These are phyloP conservation scores for Aselliscus stoliczkanus DNA, from an alignment of 2,797 vertebrate genomes.

Conservation along the genomic window DNA sequence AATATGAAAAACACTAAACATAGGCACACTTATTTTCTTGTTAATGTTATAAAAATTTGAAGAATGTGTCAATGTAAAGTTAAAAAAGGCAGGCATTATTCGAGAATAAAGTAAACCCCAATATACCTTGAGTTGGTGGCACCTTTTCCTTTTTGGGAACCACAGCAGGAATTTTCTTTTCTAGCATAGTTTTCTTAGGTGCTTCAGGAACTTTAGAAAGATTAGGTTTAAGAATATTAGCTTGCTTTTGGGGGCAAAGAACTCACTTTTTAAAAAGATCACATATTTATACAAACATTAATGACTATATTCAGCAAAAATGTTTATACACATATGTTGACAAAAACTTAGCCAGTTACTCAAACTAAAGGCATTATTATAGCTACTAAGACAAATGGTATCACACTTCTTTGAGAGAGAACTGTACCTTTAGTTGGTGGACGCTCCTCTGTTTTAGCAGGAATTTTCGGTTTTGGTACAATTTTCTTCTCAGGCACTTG, in stretches of 20 bases:
- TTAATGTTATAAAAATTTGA: constrained; percentile 49
- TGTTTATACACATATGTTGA: not conserved
- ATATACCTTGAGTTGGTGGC: constrained; percentile 81
- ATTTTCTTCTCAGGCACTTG: constrained; percentile 80
- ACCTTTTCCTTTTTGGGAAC: constrained; percentile 78
- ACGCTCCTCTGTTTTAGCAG: constrained; percentile 69
- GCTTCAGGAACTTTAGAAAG: constrained; percentile 82
- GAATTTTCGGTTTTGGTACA: constrained; percentile 72
- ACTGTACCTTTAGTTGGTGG: constrained; percentile 77
- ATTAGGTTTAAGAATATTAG: constrained; percentile 70
- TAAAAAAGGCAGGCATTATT: not conserved
- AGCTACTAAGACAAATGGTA: not conserved
- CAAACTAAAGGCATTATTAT: not conserved
- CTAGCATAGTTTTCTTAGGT: constrained; percentile 80
- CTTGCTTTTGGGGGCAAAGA: not conserved
- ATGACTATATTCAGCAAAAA: constrained; percentile 20
- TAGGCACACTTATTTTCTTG: not conserved
- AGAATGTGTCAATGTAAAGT: not conserved
- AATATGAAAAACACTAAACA: constrained; percentile 20
- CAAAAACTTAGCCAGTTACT: not conserved
- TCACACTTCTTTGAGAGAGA: not conserved
- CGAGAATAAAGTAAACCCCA: constrained; percentile 28
- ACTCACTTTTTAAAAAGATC: constrained; percentile 21
- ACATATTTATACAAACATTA: constrained; percentile 29
- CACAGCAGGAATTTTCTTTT: constrained; percentile 77